Conservation (phyloP, 2,888 invertebrate species). For the Drosophila borborema region DNA sequence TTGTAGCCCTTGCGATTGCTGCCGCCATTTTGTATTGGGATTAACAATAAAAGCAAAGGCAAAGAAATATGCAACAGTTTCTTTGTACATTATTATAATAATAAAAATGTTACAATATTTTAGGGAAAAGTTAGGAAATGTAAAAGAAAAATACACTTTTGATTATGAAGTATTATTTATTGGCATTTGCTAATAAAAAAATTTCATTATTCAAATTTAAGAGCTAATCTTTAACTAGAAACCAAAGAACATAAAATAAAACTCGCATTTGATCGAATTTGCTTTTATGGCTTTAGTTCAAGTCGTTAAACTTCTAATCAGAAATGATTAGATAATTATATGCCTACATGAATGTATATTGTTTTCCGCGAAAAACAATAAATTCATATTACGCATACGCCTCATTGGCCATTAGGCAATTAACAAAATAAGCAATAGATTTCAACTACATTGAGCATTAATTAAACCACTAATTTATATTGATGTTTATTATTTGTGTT, state of each 20-base stretch:
- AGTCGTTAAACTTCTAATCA: conserved; percentile 20
- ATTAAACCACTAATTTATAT: conserved; percentile 54
- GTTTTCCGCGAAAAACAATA: conserved; percentile 5
- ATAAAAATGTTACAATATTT: conserved; percentile 8
- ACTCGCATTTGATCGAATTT: conserved; percentile 2
- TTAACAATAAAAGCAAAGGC: conserved; percentile 14
- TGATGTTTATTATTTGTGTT: conserved; percentile 39
- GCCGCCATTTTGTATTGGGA: conserved; percentile 62
- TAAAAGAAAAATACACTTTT: not conserved
- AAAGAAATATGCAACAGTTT: conserved; percentile 66
- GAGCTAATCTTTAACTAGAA: not conserved
- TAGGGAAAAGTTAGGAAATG: not conserved
- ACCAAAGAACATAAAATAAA: not conserved
- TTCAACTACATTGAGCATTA: conserved; percentile 47
- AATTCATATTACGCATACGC: conserved; percentile 54
- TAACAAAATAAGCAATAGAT: conserved; percentile 48
- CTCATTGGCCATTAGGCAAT: conserved; percentile 40
- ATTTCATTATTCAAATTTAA: not conserved
- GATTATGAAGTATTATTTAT: not conserved
- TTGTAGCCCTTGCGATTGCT: conserved; percentile 1
- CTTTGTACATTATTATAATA: too few species aligned
- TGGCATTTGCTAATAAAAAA: not conserved
- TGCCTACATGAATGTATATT: not conserved
- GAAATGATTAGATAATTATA: conserved; percentile 4
- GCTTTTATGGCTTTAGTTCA: not conserved